These are phyloP conservation scores for Syngnathoides biaculeatus DNA, from an alignment of 2,113 vertebrate species.

Conservation along the genomic window DNA sequence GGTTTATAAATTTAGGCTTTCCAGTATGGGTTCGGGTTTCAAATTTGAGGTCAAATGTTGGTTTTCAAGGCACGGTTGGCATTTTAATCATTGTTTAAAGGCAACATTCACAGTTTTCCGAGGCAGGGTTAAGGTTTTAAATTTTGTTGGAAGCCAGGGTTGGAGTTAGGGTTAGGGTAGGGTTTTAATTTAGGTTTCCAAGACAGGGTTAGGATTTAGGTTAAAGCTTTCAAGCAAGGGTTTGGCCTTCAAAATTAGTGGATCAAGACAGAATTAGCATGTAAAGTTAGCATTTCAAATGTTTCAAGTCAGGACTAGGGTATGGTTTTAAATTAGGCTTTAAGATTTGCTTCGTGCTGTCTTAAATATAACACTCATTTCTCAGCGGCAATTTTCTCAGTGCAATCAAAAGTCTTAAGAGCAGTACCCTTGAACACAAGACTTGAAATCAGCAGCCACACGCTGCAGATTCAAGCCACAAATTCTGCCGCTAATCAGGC, in stretches of 20 bases:
- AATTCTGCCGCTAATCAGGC: slow-evolving; percentile 14
- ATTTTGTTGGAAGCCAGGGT: no score
- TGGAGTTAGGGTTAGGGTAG: no score
- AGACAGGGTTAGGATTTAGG: no score
- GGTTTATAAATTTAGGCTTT: background rate
- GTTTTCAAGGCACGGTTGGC: background rate
- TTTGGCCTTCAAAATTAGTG: no score
- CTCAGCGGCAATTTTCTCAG: background rate
- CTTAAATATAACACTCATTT: background rate
- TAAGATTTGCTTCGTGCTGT: background rate
- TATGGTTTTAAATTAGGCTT: background rate
- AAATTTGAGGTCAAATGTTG: background rate
- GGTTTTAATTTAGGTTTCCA: no score
- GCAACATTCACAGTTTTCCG: no score
- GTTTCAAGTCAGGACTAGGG: no score
- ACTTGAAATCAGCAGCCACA: slow-evolving; percentile 16
- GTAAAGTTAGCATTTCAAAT: no score
- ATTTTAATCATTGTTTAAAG: background rate
- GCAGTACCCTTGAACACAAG: slow-evolving; percentile 16
- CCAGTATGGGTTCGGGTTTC: background rate
- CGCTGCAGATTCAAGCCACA: slow-evolving; percentile 15
- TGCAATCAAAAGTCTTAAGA: slow-evolving; percentile 13
- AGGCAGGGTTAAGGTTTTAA: no score
- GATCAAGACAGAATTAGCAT: no score
- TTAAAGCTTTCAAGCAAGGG: no score